Evolutionary conservation across 2,888 invertebrate species (phyloP), one percentile per base, ranked within the genome.

Genomic region (Actias luna): DNA sequence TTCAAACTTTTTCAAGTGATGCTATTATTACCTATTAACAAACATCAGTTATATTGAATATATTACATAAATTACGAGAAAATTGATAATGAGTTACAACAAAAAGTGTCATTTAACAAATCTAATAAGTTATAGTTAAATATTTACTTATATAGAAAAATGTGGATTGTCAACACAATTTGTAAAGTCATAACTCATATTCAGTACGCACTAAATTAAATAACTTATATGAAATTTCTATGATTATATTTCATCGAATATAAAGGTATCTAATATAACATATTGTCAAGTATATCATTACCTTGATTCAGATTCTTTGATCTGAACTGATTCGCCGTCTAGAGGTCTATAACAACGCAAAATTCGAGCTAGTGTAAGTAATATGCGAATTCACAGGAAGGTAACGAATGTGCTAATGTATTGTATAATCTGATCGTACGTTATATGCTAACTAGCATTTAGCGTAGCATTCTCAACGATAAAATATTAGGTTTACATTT

Each of bases 371-470:
- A 61, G 35, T n/a, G 35, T 46, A 52, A 42, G 39, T n/a, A 39
- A 18, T 18, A 42, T n/a, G 27, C 35, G 36, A 55, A 55, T 7
- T n/a, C n/a, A 18, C 10, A 60, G 16, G n/a, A 60, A 52, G 3
- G 57, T 18, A 36, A 61, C 29, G 29, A 31, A 57, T 3, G 61
- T 55, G 55, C 55, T 61, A 61, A 61, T 39, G 39, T 22, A 18
- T 57, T 42, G 18, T 29, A 57, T 55, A 61, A 61, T 42, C 29
- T 55, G 18, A 18, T 18, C 18, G 61, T 39, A 18, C 29, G 1
- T 10, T 31, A 27, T 8, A 27, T 1, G 39, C 7, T 27, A 31
- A 29, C 18, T 42, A 60, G 46, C 7, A 22, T 31, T 18, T 2
- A 12, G 60, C 31, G 42, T 22, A 16, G 5, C 16, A 16, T 14